These are phyloP conservation scores for Helicolenus hilgendorfi DNA, from an alignment of 2,797 vertebrate species.

Conservation along the genomic window DNA sequence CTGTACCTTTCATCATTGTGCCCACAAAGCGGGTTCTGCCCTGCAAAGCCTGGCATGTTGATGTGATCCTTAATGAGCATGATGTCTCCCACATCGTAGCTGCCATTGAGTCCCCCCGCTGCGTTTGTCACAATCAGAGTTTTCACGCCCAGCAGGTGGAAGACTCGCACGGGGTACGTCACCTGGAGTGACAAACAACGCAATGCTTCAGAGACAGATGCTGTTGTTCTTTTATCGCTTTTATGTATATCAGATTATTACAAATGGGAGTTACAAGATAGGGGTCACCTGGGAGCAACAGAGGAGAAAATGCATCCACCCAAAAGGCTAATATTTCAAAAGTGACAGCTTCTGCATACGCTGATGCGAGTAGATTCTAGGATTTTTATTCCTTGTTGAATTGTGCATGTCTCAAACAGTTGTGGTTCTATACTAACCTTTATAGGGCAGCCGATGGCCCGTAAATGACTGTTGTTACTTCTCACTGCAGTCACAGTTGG, in stretches of 20 bases:
- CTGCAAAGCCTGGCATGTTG: slow-evolving; percentile 91
- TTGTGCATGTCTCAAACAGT: slow-evolving; percentile 3
- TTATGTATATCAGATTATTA: background rate
- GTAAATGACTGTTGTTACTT: slow-evolving; percentile 20
- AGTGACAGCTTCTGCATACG: background rate
- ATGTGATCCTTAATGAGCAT: slow-evolving; percentile 94
- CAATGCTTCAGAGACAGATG: background rate
- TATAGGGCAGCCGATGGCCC: slow-evolving; percentile 18
- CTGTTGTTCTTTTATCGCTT: background rate
- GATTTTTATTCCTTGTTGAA: slow-evolving; percentile 2
- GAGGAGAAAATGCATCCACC: background rate
- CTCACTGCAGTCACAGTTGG: slow-evolving; percentile 36
- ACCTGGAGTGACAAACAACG: slow-evolving; percentile 80
- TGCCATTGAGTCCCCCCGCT: slow-evolving; percentile 89
- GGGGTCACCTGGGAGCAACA: background rate
- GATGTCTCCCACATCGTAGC: slow-evolving; percentile 91
- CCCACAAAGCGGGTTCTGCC: slow-evolving; percentile 87
- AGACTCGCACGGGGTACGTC: slow-evolving; percentile 92
- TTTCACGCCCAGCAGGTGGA: slow-evolving; percentile 91
- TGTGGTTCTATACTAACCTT: slow-evolving; percentile 10
- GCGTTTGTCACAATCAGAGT: slow-evolving; percentile 93
- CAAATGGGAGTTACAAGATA: background rate
- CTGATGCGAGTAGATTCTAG: background rate
- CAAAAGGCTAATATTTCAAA: background rate
- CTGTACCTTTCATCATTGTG: slow-evolving; percentile 87